These are phyloP conservation scores for Latheticus oryzae DNA, from an alignment of 2,888 invertebrate species.

Conservation along the genomic window DNA sequence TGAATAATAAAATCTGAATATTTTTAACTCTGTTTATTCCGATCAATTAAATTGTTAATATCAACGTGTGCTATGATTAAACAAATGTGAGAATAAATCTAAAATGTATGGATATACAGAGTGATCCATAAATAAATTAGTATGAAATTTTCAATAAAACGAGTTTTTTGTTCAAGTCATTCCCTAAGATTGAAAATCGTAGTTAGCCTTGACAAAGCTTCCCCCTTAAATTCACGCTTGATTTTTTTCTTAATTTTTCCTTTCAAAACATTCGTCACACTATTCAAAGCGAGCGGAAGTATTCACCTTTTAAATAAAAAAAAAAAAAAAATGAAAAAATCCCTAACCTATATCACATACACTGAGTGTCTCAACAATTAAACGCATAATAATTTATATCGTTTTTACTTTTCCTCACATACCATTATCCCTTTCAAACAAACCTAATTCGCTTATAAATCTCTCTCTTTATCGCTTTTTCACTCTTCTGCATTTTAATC, in stretches of 20 bases:
- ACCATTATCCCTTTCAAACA: constrained; percentile 32
- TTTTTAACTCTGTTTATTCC: no score
- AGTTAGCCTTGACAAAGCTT: neutral
- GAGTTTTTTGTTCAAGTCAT: constrained; percentile 30
- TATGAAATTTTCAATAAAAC: no score
- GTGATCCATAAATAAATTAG: no score
- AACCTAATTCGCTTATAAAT: constrained; percentile 32
- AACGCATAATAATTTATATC: constrained; percentile 31
- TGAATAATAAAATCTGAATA: no score
- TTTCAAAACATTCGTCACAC: constrained; percentile 20
- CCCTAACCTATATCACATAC: no score
- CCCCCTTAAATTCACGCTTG: constrained; percentile 21
- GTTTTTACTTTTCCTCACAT: constrained; percentile 31
- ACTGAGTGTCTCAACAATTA: no score
- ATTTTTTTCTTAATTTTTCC: constrained; percentile 12
- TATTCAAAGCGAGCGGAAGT: constrained; percentile 19
- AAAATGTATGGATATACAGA: no score
- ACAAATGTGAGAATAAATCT: no score
- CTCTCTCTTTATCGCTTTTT: constrained; percentile 31
- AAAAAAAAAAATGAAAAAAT: constrained; percentile 15
- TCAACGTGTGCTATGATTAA: no score
- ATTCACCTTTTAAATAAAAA: constrained; percentile 18
- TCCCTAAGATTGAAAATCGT: neutral
- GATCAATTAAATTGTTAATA: no score
- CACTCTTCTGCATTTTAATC: constrained; percentile 3